Evolutionary conservation across 2,888 invertebrate species (phyloP).

Genomic region (Trichopria drosophilae): DNA sequence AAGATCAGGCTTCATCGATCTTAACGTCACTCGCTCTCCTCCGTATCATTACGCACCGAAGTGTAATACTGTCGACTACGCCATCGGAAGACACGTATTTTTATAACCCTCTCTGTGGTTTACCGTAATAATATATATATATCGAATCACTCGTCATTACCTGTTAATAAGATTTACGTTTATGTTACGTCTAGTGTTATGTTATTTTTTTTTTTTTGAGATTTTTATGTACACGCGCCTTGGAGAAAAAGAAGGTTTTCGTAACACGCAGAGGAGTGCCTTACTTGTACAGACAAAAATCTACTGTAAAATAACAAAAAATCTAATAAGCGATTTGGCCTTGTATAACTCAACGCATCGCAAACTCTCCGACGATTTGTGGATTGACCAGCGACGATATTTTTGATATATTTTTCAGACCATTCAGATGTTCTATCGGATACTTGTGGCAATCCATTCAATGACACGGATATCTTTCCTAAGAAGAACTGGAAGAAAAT

Average conservation of each 20-base stretch:
- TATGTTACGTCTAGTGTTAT: slow-evolving; percentile 46
- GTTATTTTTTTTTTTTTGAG: slow-evolving; percentile 48
- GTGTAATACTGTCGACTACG: too few relatives aligned
- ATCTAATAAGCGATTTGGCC: slow-evolving; percentile 41
- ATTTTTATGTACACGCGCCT: slow-evolving; percentile 48
- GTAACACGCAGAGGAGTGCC: slow-evolving; percentile 49
- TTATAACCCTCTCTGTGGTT: slow-evolving; percentile 38
- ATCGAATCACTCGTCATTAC: slow-evolving; percentile 42
- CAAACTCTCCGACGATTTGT: too few relatives aligned
- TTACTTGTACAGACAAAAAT: slow-evolving; percentile 56
- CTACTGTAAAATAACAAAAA: slow-evolving; percentile 52
- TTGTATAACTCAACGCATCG: too few relatives aligned
- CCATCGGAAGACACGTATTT: slow-evolving; percentile 39
- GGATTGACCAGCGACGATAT: too few relatives aligned
- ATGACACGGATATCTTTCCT: too few relatives aligned
- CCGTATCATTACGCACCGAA: too few relatives aligned
- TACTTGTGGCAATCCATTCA: too few relatives aligned
- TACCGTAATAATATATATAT: slow-evolving; percentile 39
- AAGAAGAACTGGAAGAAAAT: too few relatives aligned
- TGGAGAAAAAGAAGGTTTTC: slow-evolving; percentile 39
- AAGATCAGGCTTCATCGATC: too few relatives aligned
- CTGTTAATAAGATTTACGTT: slow-evolving; percentile 42
- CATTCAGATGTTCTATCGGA: too few relatives aligned
- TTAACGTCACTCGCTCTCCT: too few relatives aligned
- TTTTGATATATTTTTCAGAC: too few relatives aligned